Evolutionary conservation across 2,888 invertebrate species (phyloP), one percentile per base, ranked within the genome.

Genomic region (Clistopyga incitator): DNA sequence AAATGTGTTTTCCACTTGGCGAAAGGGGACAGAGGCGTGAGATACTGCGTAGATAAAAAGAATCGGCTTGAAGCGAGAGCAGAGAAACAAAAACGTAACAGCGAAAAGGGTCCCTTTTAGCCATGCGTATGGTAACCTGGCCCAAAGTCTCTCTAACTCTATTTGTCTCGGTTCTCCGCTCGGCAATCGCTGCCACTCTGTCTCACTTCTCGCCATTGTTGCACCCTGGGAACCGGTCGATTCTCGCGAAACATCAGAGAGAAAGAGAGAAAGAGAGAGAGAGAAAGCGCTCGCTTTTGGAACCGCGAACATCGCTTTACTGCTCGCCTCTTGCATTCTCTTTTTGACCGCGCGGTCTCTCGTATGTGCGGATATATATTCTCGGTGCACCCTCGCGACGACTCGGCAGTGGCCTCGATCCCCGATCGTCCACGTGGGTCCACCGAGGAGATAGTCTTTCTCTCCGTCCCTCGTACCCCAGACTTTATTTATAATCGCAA

Each of bases 401-500:
- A 52, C 68, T 72, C 50, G 23, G 77, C 59, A 34, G 78, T 78
- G 84, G 80, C 80, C 68, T 80, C 78, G 54, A 80, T 78, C 61
- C 67, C 45, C 77, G 29, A 67, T 18, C 47, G 50, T 59, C 72
- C 77, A 80, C 80, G 77, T 80, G 72, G 80, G 23, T 56, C 76
- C 74, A 45, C 1, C 71, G 68, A 34, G 72, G 18, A 29, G 38
- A 38, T 38, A 38, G 38, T 38, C 38, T 38, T 38, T 18, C 56
- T 52, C 77, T 50, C 1, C 56, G 68, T 61, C n/a, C 29, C 82
- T 59, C 71, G 54, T 72, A 61, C 59, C n/a, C 72, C 45, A 67
- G 61, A 54, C 76, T 83, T 83, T 83, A 80, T 83, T 83, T 83
- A 80, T 83, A 83, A 83, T 83, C 79, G 77, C 77, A 64, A 54